These are phyloP conservation scores for Drosophila nigricruria DNA, from an alignment of 2,888 invertebrate species.

Conservation along the genomic window DNA sequence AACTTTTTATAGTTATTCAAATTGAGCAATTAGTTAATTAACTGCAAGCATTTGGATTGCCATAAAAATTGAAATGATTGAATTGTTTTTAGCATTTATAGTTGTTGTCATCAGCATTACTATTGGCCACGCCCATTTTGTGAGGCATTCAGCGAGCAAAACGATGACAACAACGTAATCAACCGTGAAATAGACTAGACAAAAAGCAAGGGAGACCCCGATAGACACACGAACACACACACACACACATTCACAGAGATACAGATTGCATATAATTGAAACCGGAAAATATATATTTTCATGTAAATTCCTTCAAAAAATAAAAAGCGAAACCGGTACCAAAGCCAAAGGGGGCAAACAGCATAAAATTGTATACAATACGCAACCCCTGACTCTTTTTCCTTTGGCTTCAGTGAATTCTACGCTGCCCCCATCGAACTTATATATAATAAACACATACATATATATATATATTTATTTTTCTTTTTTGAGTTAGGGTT, in stretches of 20 bases:
- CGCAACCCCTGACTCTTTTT: constrained; percentile 28
- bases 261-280: constrained; percentile 77
- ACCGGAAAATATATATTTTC: constrained; percentile 84
- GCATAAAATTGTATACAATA: constrained; percentile 58
- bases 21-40: constrained; percentile 28
- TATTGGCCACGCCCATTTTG: constrained; percentile 43
- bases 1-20: constrained; percentile 5
- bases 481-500: constrained; percentile 57
- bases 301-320: constrained; percentile 76
- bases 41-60: constrained; percentile 9
- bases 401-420: constrained; percentile 36
- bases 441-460: constrained; percentile 5
- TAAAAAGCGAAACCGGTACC: constrained; percentile 46
- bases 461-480: not conserved
- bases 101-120: constrained; percentile 31
- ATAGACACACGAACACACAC: constrained; percentile 21
- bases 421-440: constrained; percentile 40
- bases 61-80: constrained; percentile 38
- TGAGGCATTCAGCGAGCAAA: constrained; percentile 43
- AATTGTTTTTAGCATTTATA: constrained; percentile 34
- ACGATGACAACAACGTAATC: constrained; percentile 66
- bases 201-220: constrained; percentile 45
- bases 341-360: constrained; percentile 33
- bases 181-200: constrained; percentile 77
- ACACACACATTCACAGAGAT: constrained; percentile 10